Base-by-base conservation (phyloP, 2,797 vertebrate genomes). In the Arvicola amphibius region DNA sequence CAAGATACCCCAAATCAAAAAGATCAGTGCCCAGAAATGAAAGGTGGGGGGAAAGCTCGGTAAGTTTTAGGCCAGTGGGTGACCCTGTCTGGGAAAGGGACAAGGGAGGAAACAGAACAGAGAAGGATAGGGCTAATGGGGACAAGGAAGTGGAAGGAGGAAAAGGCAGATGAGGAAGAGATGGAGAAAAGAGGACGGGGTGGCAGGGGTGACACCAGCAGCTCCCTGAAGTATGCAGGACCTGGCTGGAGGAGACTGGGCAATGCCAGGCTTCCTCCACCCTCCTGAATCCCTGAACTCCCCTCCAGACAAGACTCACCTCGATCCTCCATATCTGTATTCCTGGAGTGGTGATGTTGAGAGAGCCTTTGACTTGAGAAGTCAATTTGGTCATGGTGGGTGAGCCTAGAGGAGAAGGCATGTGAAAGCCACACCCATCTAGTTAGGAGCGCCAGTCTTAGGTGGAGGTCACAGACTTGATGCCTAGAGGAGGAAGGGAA, bases 261-360 rank as follows among this genome's bases (percentile, higher is more conserved):
- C 80, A 85, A 32, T 4, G 71, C 51, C 88, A 73, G 40, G 59
- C 53, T 8, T 11, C 14, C 0, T 5, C 12, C 9, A 4, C 10
- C 4, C 65, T 59, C 0, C 4, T 17, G 48, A 2, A 21, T 23
- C 51, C 23, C 73, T 32, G 23, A 16, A 9, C 5, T 9, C 37
- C 53, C 69, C 16, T 43, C 23, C 53, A 29, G 14, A 27, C n/a
- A 53, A 0, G 0, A 27, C 98, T 96, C 92, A 99, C 99, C 99
- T 99, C 99, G 0, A 99, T 99, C 97, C 99, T 98, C 99, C 99
- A 99, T 99, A 99, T 99, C 97, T 99, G 99, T 93, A 99, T 84
- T 59, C 99, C 99, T 0, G 99, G 98, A 0, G 98, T 99, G 92
- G 98, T 99, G 98, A 98, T 98, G 97, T 99, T 98, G 97, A 99